phyloP scores from a whole-genome alignment of 1,140 invertebrate genomes.

The Drosophila sucinea region DNA sequence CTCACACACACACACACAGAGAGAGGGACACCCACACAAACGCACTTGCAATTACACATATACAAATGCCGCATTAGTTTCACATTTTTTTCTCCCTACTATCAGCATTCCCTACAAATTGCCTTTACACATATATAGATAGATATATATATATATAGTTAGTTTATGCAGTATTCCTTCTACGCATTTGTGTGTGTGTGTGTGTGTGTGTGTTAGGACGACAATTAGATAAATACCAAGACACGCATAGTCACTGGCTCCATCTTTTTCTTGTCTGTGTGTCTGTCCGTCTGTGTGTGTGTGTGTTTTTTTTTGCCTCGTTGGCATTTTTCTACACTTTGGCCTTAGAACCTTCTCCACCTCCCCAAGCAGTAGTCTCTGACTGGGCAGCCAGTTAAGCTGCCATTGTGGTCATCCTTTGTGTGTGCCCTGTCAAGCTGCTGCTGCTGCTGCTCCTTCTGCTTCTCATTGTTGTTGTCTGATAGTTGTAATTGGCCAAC shows the following conservation, averaged over 20 bases:
- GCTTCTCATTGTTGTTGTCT: slow-evolving; percentile 57
- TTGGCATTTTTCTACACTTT: slow-evolving; percentile 78
- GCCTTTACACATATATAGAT: neutral
- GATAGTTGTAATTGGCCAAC: slow-evolving; percentile 82
- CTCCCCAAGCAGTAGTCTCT: too few relatives aligned
- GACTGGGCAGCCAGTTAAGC: slow-evolving; percentile 61
- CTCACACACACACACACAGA: slow-evolving; percentile 14
- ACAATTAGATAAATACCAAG: slow-evolving; percentile 80
- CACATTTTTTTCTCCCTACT: slow-evolving; percentile 58
- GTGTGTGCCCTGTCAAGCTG: slow-evolving; percentile 48
- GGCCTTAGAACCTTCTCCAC: slow-evolving; percentile 16
- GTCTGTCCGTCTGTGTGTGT: slow-evolving; percentile 5
- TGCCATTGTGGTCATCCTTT: slow-evolving; percentile 72
- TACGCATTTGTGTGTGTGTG: slow-evolving; percentile 12
- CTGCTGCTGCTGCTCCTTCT: slow-evolving; percentile 23
- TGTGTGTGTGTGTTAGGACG: slow-evolving; percentile 40
- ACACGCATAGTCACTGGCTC: slow-evolving; percentile 55
- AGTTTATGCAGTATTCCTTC: slow-evolving; percentile 15
- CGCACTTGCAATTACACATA: slow-evolving; percentile 58
- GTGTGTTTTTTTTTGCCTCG: slow-evolving; percentile 53
- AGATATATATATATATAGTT: slow-evolving; percentile 12
- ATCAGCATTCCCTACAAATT: slow-evolving; percentile 44
- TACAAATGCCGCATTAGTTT: slow-evolving; percentile 70
- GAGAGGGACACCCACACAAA: slow-evolving; percentile 4
- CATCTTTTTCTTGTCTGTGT: slow-evolving; percentile 26